Percentiles rank a stretch among this genome's conserved stretches.
phyloP scores from a whole-genome alignment of 2,113 vertebrate genomes.

The Todiramphus saurophagus region DNA sequence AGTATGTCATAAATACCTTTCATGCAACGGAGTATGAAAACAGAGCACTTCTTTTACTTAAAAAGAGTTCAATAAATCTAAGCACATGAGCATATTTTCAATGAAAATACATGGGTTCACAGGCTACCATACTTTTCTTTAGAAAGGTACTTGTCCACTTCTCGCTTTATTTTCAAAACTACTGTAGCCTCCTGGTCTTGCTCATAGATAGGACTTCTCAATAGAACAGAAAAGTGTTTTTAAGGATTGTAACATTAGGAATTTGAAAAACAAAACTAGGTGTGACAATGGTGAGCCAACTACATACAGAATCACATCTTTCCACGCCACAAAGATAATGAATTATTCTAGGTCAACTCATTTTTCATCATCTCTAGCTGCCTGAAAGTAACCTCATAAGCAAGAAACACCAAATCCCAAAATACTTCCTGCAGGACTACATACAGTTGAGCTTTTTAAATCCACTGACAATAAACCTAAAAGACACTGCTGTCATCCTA shows the following conservation, averaged over 20 bases:
- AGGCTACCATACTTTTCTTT: background rate
- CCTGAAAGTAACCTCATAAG: background rate
- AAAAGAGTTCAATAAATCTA: background rate
- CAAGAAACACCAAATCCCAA: constrained; percentile 14
- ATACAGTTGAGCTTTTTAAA: constrained; percentile 28
- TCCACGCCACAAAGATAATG: background rate
- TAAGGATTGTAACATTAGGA: background rate
- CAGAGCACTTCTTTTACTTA: background rate
- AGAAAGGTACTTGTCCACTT: background rate
- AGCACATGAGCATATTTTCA: background rate
- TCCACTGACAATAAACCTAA: background rate
- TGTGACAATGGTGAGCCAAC: background rate
- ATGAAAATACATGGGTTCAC: background rate
- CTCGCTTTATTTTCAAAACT: background rate
- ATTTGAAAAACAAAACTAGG: background rate
- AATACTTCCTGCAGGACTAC: background rate
- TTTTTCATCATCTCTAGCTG: constrained; percentile 20
- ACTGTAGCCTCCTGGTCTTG: background rate
- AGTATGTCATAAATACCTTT: background rate
- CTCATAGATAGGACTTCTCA: background rate
- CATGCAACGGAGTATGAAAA: background rate
- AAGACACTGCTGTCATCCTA: background rate
- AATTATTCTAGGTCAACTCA: background rate
- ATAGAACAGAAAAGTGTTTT: background rate
- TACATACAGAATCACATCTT: background rate